Evolutionary conservation across 2,888 invertebrate genomes (phyloP).

Genomic region (Allolobophora icterica): DNA sequence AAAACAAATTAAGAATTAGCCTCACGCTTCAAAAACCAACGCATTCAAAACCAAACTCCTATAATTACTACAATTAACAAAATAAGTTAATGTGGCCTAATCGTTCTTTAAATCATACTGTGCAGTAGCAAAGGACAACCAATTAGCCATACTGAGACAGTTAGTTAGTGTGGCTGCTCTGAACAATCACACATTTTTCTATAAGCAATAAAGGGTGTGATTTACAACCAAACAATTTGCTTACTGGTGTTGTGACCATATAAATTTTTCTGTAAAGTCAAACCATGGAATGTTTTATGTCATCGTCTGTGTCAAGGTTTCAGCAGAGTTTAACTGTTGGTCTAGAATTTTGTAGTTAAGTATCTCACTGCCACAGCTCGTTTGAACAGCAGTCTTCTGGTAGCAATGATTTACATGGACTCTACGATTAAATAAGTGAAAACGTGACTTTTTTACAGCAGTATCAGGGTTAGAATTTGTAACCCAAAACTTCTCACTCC

Average conservation of each 20-base stretch:
- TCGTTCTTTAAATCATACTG: not conserved
- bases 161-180: not conserved
- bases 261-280: not conserved
- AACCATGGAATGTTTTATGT: not conserved
- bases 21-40: not conserved
- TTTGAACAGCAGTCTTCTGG: not conserved
- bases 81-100: not conserved
- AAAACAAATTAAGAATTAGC: not conserved
- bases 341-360: not conserved
- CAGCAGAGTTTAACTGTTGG: not conserved
- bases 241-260: not conserved
- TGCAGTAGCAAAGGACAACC: not conserved
- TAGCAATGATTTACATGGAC: not conserved
- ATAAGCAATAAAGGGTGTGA: no score
- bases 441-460: not conserved
- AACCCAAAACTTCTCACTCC: not conserved
- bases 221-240: not conserved
- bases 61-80: not conserved
- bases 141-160: not conserved
- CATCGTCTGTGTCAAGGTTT: not conserved
- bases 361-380: not conserved
- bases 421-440: not conserved
- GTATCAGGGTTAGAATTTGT: not conserved
- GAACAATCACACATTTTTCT: not conserved
- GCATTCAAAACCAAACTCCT: not conserved